These are phyloP conservation scores for Sminthurinus signatus DNA, from an alignment of 1,140 invertebrate genomes.

Conservation along the genomic window DNA sequence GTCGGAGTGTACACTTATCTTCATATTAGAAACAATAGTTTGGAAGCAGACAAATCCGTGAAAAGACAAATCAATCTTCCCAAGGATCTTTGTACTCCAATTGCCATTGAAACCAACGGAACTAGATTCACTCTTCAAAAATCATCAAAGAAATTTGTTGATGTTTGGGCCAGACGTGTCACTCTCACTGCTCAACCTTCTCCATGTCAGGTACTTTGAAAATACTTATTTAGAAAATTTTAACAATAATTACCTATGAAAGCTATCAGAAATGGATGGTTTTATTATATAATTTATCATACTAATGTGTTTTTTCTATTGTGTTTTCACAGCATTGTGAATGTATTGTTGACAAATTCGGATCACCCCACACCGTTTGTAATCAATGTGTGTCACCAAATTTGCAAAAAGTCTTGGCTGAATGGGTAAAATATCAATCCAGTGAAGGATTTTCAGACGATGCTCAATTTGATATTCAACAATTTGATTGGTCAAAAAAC, in stretches of 20 bases:
- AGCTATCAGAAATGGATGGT: too few species aligned
- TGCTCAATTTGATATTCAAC: too few species aligned
- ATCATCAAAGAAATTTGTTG: slow-evolving; percentile 45
- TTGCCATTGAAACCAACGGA: slow-evolving; percentile 51
- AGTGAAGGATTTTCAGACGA: too few species aligned
- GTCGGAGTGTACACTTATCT: slow-evolving; percentile 46
- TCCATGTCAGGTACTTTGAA: too few species aligned
- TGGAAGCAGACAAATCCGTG: slow-evolving; percentile 44
- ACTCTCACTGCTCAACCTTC: slow-evolving; percentile 44
- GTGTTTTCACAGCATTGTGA: too few species aligned
- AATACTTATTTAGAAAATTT: too few species aligned
- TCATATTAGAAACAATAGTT: slow-evolving; percentile 40
- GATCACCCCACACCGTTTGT: slow-evolving; percentile 38
- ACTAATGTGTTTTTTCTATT: too few species aligned
- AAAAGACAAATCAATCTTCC: slow-evolving; percentile 47
- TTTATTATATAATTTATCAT: too few species aligned
- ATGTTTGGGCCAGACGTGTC: slow-evolving; percentile 47
- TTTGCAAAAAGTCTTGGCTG: slow-evolving; percentile 29
- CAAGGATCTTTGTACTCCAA: slow-evolving; percentile 48
- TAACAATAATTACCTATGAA: too few species aligned
- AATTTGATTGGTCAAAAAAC: too few species aligned
- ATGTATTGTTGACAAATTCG: slow-evolving; percentile 48
- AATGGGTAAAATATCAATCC: slow-evolving; percentile 26
- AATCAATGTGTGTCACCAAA: slow-evolving; percentile 33
- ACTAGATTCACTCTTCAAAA: slow-evolving; percentile 46